Evolutionary conservation across 2,888 invertebrate species (phyloP).

Genomic region (Ochropleura plecta): DNA sequence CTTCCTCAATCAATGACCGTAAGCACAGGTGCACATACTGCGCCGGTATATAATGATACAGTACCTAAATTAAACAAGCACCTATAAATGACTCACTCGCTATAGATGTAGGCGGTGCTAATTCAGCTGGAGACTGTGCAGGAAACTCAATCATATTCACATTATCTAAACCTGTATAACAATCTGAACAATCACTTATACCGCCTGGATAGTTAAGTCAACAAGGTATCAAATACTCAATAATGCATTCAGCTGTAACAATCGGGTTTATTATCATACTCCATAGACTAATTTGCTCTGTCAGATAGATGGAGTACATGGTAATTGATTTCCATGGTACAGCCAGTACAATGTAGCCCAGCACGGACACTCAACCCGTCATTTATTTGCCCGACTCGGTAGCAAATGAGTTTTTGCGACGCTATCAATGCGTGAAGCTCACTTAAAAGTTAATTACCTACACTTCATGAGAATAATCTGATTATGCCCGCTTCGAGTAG

Average conservation of each 20-base stretch:
- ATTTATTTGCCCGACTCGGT: conserved; percentile 61
- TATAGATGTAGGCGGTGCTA: conserved; percentile 38
- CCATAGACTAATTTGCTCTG: conserved; percentile 60
- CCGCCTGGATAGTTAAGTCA: conserved; percentile 50
- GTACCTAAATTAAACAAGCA: conserved; percentile 52
- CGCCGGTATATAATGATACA: conserved; percentile 27
- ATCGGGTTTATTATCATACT: conserved; percentile 59
- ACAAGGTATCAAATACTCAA: conserved; percentile 56
- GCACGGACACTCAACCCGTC: conserved; percentile 50
- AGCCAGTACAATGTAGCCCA: conserved; percentile 56
- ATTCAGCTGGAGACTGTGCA: conserved; percentile 4
- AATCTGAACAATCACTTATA: conserved; percentile 44
- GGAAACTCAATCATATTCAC: conserved; percentile 58
- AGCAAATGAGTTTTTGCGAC: conserved; percentile 66
- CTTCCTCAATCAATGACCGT: conserved; percentile 53
- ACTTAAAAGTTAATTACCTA: conserved; percentile 72
- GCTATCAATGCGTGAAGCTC: conserved; percentile 69
- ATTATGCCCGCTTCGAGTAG: conserved; percentile 63
- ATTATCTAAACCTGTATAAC: conserved; percentile 53
- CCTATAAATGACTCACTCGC: conserved; percentile 54
- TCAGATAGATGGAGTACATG: conserved; percentile 54
- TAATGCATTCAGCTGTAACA: conserved; percentile 60
- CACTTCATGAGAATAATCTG: conserved; percentile 71
- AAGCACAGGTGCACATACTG: conserved; percentile 45
- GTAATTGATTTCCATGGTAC: conserved; percentile 66